Base-by-base conservation (phyloP, 1,140 invertebrate genomes). In the Agrilus planipennis region DNA sequence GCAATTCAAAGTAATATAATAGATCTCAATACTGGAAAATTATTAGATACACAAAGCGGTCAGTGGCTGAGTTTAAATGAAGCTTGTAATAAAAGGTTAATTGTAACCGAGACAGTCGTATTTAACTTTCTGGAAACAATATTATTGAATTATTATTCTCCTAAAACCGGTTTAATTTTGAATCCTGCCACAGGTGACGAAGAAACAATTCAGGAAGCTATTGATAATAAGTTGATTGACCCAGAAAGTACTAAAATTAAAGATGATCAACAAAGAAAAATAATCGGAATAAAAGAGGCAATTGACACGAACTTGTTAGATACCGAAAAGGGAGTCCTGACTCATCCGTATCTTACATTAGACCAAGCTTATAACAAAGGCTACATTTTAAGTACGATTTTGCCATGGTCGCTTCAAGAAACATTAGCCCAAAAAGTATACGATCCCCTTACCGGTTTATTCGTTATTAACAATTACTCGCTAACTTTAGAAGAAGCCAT, bases 371-470 rank as follows among this genome's bases (percentile, higher is more conserved):
- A 76, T 49, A 75, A 81, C 44, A 86, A 81, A 60, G 84, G 83
- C 6, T 84, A 81, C 50, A 67, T 89, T 5, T 61, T 87, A 10
- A 81, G 76, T 46, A 78, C 78, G 20, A 71, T 74, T 44, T 83
- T 81, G 58, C 85, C 82, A 5, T 79, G 77, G 71, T 82, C 82
- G 2, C 61, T 95, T 22, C 81, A 89, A 61, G 86, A 94, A 71
- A 84, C 85, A 32, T 64, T 94, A 31, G 77, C 84, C 25, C 78
- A 83, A 63, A 79, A 84, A 40, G 69, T 85, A 39, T 89, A 90
- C 59, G 77, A 92, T 59, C 64, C 76, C 0, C 71, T 77, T 32
- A 81, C 79, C 35, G 84, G 86, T 3, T 73, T 79, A 31, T 78
- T 84, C 39, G 77, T 77, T 19, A 77, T 82, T 29, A 79, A 87